Conservation (phyloP, 2,113 vertebrate genomes). For the Bufo gargarizans region DNA sequence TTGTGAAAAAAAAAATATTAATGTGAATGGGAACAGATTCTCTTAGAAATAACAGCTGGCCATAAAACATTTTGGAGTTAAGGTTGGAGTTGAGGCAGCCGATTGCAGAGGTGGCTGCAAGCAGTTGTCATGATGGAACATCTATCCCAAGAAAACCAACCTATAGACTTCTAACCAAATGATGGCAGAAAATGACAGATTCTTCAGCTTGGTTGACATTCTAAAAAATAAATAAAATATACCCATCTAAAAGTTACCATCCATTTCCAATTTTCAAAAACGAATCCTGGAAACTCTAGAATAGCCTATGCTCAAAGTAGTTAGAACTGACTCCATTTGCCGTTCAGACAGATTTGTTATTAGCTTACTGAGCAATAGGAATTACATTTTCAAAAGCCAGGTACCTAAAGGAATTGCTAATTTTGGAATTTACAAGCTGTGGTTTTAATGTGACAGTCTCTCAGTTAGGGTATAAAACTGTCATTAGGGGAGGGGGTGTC, state of each 20-base stretch:
- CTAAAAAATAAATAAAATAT: background rate
- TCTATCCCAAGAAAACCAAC: background rate
- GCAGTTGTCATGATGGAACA: background rate
- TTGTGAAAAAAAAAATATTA: too few species aligned
- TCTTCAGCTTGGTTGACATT: background rate
- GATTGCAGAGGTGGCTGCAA: background rate
- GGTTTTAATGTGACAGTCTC: constrained; percentile 20
- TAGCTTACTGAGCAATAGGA: constrained; percentile 47
- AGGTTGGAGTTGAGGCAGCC: too few species aligned
- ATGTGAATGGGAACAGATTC: too few species aligned
- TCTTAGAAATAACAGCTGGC: too few species aligned
- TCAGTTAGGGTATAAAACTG: constrained; percentile 50
- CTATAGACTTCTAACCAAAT: background rate
- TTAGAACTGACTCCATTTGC: constrained; percentile 49
- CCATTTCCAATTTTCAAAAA: background rate
- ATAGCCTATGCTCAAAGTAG: background rate
- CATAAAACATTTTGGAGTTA: too few species aligned
- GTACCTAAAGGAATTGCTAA: constrained; percentile 1
- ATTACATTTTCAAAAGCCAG: constrained; percentile 47
- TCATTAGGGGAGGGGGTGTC: constrained; percentile 43
- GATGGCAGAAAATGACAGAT: too few species aligned
- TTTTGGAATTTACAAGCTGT: constrained; percentile 24
- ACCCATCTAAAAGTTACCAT: background rate
- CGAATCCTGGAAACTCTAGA: background rate
- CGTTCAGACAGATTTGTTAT: constrained; percentile 42